Base-by-base conservation (phyloP, 2,888 invertebrate genomes). In the Epinotia brunnichana region DNA sequence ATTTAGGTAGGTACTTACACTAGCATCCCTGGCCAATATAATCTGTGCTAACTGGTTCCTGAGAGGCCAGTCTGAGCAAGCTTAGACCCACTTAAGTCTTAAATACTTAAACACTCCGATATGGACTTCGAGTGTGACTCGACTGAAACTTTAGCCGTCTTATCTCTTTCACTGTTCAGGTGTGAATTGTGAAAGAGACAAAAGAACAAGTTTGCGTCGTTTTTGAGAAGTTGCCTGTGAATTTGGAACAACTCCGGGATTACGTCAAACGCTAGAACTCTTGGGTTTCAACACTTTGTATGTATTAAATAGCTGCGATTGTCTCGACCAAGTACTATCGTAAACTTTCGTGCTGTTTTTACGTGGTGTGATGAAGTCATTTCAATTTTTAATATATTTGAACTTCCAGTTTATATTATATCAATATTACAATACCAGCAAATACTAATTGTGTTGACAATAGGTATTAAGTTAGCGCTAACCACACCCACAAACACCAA, bases 51-150 rank as follows among this genome's bases (percentile, higher is more conserved):
- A 53, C 24, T 29, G 53, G 29, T 44, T 59, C 54, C 53, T 57
- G n/a, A 44, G 29, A 24, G 54, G 17, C 51, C 19, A 48, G 57
- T 24, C 60, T 7, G 60, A 41, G 60, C 15, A 51, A 59, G 60
- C 70, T 44, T 41, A 41, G 11, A 60, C 41, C 56, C 74, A 69
- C 74, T 73, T 71, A 73, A 73, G 75, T 64, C 73, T 61, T 69
- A 61, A 70, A 74, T 73, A 74, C 69, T 64, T 75, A 74, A 67
- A 74, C 60, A 57, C 61, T 13, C 48, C 21, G 35, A 60, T 53
- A 60, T 53, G 56, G 64, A 35, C 60, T 63, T 19, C 48, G 64
- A 69, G 67, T 63, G 51, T 41, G 41, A 62, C 54, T 70, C 24
- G 11, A 15, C 60, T 73, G 70, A 70, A 74, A 74, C 64, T 68